Evolutionary conservation across 2,888 invertebrate species (phyloP), one percentile per base, ranked within the genome.

Genomic region (Agrotis exclamationis): DNA sequence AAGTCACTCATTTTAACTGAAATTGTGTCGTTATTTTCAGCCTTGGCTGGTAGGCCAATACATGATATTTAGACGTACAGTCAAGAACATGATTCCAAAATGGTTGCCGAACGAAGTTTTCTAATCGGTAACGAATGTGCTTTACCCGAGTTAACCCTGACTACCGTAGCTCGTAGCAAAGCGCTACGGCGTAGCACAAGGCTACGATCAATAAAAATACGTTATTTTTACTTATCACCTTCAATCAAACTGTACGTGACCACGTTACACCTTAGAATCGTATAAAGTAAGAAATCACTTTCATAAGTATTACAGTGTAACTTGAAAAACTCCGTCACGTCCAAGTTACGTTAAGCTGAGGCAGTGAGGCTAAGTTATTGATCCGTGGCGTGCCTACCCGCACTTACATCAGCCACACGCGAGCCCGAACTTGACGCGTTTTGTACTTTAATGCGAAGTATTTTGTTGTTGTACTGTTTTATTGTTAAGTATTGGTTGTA

Each of bases 371-470:
- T 22, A 68, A 57, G 33, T 16, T 74, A 80, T 80, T 57, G 77
- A 77, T 48, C 58, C 14, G 33, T 80, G 64, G n/a, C 77, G 80
- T 69, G 77, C 16, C 22, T 1, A 9, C 39, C 45, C 63, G 70
- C 53, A 57, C 53, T 75, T 16, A 33, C 7, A 13, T 0, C 50
- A 3, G 20, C 0, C 56, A 7, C 80, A 77, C 80, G 77, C 77
- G 60, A 77, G n/a, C 28, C 39, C 56, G 50, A 74, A 75, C 80
- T 77, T 68, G 63, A 60, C 74, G 57, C 79, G 47, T 33, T 56
- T 51, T 51, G 39, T 33, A 22, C 66, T 65, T 44, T 24, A 24
- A 65, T 7, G 47, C 56, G 1, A 57, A 72, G 48, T 47, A 59
- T 45, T 59, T 54, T 63, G 53, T 63, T 79, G 67, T 63, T 56